Base-by-base conservation (phyloP, 2,113 vertebrate genomes). In the Sebastes schlegelii region DNA sequence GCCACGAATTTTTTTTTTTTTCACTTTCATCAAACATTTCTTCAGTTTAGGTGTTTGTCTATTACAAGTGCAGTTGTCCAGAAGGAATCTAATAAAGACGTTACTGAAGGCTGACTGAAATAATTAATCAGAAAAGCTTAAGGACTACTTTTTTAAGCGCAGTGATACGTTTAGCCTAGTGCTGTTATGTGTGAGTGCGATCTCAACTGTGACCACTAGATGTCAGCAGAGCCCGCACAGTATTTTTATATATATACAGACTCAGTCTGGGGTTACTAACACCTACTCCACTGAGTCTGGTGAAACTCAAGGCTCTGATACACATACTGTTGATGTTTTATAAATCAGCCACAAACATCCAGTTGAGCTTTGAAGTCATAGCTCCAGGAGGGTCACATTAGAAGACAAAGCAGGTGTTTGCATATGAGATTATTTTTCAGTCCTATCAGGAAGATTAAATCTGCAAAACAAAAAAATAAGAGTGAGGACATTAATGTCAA, bases 111-210 rank as follows among this genome's bases (percentile, higher is more conserved):
- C 3, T 4, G 49, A 5, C 0, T 66, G 8, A 21, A 11, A 42
- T 10, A n/a, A 52, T 48, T 8, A 5, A 52, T 6, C 1, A 26
- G 6, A 65, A 79, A 78, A 1, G 6, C 1, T 0, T 0, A 2
- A 0, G 89, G 34, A 88, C 90, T 94, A 92, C 16, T 71, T 91
- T 88, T 77, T 46, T 17, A 23, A 43, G 92, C 88, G 92, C 42
- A 87, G 45, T 65, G 34, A 34, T 34, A 34, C 34, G 34, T 34
- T 34, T 34, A 34, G 34, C 34, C 34, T 34, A 34, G 34, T 34
- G 48, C 17, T n/a, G 65, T 55, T 14, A 40, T 48, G 34, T 21
- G 43, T 74, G 3, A 0, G 14, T 83, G 80, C 26, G 5, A 23
- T 77, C 2, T 79, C n/a, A 43, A 5, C 4, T n/a, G 4, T 0